These are phyloP conservation scores for Drosophila formosana DNA, from an alignment of 2,888 invertebrate genomes.

Conservation along the genomic window DNA sequence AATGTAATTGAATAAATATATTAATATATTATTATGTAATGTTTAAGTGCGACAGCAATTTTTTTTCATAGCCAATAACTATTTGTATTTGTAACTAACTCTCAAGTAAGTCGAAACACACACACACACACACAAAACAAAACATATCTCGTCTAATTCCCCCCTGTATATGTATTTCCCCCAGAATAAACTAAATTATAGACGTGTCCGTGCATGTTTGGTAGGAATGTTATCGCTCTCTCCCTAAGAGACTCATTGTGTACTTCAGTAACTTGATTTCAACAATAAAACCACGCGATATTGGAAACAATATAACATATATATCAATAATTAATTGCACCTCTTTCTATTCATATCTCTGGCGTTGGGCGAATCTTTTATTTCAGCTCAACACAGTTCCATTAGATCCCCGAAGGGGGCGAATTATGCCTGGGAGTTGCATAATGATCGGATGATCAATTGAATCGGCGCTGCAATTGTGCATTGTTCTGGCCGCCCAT, in stretches of 20 bases:
- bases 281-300: constrained; percentile 48
- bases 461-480: background rate
- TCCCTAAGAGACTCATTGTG: constrained; percentile 65
- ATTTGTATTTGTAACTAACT: constrained; percentile 63
- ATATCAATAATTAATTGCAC: background rate
- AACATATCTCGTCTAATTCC: constrained; percentile 50
- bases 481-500: constrained; percentile 1
- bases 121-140: constrained; percentile 1
- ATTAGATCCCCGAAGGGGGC: background rate
- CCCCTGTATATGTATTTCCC: constrained; percentile 19
- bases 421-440: background rate
- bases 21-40: constrained; percentile 63
- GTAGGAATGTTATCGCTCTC: constrained; percentile 74
- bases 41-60: constrained; percentile 59
- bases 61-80: constrained; percentile 73
- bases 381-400: background rate
- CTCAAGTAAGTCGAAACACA: constrained; percentile 23
- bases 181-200: background rate
- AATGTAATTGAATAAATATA: constrained; percentile 9
- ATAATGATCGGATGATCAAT: constrained; percentile 1
- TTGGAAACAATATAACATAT: constrained; percentile 9
- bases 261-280: constrained; percentile 49
- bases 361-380: background rate
- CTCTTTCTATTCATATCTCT: background rate
- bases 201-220: constrained; percentile 35